These are phyloP conservation scores for Callimorpha dominula DNA, from an alignment of 2,888 invertebrate genomes.

Conservation along the genomic window DNA sequence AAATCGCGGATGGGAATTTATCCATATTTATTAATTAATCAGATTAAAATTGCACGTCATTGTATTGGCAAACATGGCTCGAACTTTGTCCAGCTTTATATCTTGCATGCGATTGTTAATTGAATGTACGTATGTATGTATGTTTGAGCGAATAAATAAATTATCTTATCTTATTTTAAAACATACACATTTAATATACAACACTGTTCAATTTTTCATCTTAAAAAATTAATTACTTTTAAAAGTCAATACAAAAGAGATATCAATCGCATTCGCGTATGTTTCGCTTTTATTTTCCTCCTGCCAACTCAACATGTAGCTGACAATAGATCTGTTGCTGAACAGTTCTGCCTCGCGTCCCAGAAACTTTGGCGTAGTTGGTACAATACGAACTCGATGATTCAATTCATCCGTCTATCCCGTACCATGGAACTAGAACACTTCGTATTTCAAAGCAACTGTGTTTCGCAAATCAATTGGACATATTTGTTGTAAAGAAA, in stretches of 20 bases:
- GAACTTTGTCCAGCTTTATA: too few species aligned
- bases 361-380: neutral
- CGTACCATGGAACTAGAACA: neutral
- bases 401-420: neutral
- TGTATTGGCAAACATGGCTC: too few species aligned
- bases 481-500: too few species aligned
- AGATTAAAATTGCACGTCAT: too few species aligned
- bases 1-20: too few species aligned
- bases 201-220: neutral
- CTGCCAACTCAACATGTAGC: neutral
- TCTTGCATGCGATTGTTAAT: too few species aligned
- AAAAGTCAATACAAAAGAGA: neutral
- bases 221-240: neutral
- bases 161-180: too few species aligned
- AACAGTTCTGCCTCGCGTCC: neutral
- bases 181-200: too few species aligned
- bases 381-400: constrained; percentile 2
- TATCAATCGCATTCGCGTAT: neutral
- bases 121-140: too few species aligned
- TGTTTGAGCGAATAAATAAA: too few species aligned
- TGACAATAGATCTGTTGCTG: neutral
- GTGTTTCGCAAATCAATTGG: neutral
- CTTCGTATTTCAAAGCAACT: neutral
- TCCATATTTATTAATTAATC: too few species aligned
- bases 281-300: neutral